These are phyloP conservation scores for Anoplopoma fimbria DNA, from an alignment of 2,113 vertebrate genomes.

Conservation along the genomic window DNA sequence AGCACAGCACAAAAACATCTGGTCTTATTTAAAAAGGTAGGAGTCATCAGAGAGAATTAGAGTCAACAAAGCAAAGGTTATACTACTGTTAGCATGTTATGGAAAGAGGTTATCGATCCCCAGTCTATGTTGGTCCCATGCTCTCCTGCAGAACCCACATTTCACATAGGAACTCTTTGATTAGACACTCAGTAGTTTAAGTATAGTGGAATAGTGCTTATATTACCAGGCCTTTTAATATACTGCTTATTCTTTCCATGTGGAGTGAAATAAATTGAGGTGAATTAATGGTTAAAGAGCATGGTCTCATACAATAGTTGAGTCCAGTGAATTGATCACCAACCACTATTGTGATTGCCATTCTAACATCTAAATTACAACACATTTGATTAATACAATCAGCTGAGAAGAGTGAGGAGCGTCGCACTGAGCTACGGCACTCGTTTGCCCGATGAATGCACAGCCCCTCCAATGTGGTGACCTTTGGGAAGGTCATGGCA, in stretches of 20 bases:
- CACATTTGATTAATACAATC: not conserved
- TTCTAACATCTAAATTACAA: conserved; percentile 8
- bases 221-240: not conserved
- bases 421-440: conserved; percentile 10
- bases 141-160: not conserved
- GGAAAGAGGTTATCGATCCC: not conserved
- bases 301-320: not conserved
- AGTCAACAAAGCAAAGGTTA: conserved; percentile 37
- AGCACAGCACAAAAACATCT: conserved; percentile 54
- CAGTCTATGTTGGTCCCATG: not conserved
- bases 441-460: conserved; percentile 51
- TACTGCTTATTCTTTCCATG: not conserved
- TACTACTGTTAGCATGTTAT: not conserved
- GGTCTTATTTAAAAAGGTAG: conserved; percentile 42
- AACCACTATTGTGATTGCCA: not conserved
- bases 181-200: not conserved
- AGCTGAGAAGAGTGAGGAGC: conserved; percentile 10
- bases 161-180: not conserved
- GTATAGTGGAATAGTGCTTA: not conserved
- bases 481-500: conserved; percentile 75
- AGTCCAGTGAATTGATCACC: not conserved
- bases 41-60: conserved; percentile 43
- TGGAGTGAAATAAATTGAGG: not conserved
- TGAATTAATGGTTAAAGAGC: not conserved
- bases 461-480: conserved; percentile 43